Evolutionary conservation across 2,113 vertebrate species (phyloP).

Genomic region (Hucho hucho): DNA sequence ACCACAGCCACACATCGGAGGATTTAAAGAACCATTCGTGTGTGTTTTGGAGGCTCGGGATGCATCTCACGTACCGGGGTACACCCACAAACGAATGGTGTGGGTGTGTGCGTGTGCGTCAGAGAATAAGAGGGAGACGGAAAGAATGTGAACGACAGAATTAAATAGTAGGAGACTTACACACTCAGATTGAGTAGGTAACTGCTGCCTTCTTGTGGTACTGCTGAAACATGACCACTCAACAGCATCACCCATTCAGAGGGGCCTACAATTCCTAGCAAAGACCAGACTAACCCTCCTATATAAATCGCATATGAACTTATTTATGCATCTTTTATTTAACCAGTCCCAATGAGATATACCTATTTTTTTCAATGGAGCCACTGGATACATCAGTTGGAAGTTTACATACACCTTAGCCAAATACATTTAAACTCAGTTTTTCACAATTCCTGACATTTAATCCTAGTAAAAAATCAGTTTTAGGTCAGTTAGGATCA

Average conservation of each 20-base stretch:
- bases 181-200: not conserved
- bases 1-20: not conserved
- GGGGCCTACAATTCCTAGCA: not conserved
- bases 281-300: no score
- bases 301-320: no score
- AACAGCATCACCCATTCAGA: not conserved
- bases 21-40: slow-evolving; percentile 9
- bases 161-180: not conserved
- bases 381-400: no score
- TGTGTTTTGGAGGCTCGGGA: slow-evolving; percentile 17
- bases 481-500: no score
- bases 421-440: no score
- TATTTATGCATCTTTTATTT: no score
- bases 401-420: no score
- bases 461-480: no score
- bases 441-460: no score
- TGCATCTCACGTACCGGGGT: slow-evolving; percentile 24
- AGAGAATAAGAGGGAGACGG: not conserved
- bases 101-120: not conserved
- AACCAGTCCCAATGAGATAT: no score
- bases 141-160: not conserved
- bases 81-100: not conserved
- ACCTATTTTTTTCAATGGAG: no score
- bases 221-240: not conserved
- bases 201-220: slow-evolving; percentile 58